phyloP scores from a whole-genome alignment of 1,140 invertebrate genomes.

The Drosophila neocordata region DNA sequence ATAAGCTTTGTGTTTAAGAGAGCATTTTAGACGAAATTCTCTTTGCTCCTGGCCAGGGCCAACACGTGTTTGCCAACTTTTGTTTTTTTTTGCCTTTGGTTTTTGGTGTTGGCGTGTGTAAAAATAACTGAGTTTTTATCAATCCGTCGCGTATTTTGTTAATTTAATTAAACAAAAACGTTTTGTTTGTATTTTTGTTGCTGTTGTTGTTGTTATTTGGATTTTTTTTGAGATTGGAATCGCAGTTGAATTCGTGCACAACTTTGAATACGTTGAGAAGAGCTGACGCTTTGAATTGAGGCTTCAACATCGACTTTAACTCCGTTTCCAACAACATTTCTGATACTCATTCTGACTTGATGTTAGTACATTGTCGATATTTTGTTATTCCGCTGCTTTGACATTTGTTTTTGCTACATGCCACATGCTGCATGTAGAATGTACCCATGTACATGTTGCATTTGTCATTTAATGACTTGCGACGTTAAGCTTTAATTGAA shows the following conservation, averaged over 20 bases:
- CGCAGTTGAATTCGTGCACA: constrained; percentile 46
- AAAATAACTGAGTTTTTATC: constrained; percentile 72
- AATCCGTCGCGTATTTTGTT: constrained; percentile 74
- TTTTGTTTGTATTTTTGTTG: constrained; percentile 75
- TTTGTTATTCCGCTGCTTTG: constrained; percentile 32
- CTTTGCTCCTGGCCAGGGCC: constrained; percentile 27
- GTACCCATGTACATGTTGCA: constrained; percentile 31
- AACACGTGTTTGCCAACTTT: constrained; percentile 50
- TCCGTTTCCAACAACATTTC: not conserved
- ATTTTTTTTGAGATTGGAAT: constrained; percentile 63
- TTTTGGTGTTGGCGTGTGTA: constrained; percentile 56
- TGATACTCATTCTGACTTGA: constrained; percentile 10
- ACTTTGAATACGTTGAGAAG: constrained; percentile 74
- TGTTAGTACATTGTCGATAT: constrained; percentile 31
- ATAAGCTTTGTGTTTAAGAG: constrained; percentile 36
- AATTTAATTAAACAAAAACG: constrained; percentile 81
- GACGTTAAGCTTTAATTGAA: constrained; percentile 76
- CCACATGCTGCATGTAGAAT: not conserved
- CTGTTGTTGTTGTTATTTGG: constrained; percentile 24
- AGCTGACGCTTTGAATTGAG: no score
- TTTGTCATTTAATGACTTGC: constrained; percentile 73
- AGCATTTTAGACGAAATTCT: constrained; percentile 27
- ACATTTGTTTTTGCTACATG: constrained; percentile 40
- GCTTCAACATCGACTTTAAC: constrained; percentile 11
- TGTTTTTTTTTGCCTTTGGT: not conserved